These are phyloP conservation scores for Mus spicilegus DNA, from an alignment of 2,113 vertebrate genomes.

Conservation along the genomic window DNA sequence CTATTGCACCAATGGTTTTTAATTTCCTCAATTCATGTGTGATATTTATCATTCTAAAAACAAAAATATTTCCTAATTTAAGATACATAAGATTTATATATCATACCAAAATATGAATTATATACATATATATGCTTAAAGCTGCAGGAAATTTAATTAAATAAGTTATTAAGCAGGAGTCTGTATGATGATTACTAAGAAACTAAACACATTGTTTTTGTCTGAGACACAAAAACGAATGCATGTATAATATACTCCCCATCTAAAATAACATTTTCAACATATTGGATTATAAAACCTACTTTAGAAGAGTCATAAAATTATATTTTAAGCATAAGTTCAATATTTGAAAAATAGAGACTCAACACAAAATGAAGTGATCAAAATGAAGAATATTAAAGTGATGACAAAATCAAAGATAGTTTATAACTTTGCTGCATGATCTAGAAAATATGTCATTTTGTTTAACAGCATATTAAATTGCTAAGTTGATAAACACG, in stretches of 20 bases:
- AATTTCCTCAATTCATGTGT: not conserved
- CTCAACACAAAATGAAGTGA: not conserved
- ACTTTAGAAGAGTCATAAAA: not conserved
- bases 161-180: not conserved
- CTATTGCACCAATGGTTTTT: not conserved
- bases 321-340: not conserved
- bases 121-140: not conserved
- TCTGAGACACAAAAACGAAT: not conserved
- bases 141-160: not conserved
- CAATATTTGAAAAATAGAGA: constrained; percentile 50
- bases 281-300: not conserved
- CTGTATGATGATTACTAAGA: not conserved
- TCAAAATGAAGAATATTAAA: constrained; percentile 8
- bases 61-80: not conserved
- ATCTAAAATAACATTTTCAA: not conserved
- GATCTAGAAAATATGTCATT: not conserved
- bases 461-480: constrained; percentile 11
- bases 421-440: not conserved
- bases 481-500: constrained; percentile 23
- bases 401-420: constrained; percentile 13
- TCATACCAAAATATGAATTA: not conserved
- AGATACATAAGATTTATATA: not conserved
- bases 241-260: not conserved
- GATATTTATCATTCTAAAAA: constrained; percentile 20
- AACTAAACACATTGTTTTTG: not conserved